phyloP scores from a whole-genome alignment of 2,113 vertebrate genomes.

The Polypterus bichir region DNA sequence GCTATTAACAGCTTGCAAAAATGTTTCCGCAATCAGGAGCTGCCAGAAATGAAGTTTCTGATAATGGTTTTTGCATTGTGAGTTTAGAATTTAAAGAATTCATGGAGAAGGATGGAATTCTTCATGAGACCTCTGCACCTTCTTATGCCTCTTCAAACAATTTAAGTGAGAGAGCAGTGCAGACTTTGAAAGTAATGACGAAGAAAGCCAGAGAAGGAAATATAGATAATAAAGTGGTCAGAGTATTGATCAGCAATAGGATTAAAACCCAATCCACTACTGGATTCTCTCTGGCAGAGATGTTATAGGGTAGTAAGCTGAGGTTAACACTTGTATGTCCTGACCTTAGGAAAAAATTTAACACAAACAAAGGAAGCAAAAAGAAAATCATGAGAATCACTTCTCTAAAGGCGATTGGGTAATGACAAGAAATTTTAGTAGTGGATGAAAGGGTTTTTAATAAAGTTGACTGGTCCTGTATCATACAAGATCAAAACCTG shows the following conservation, averaged over 20 bases:
- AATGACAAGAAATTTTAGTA: too few relatives aligned
- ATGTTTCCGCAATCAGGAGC: not conserved
- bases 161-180: slow-evolving; percentile 3
- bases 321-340: slow-evolving; percentile 7
- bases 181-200: slow-evolving; percentile 9
- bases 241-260: slow-evolving; percentile 13
- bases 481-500: too few relatives aligned
- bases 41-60: not conserved
- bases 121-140: not conserved
- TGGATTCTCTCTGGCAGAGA: slow-evolving; percentile 12
- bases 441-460: too few relatives aligned
- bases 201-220: too few relatives aligned
- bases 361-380: slow-evolving; percentile 3
- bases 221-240: not conserved
- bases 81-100: slow-evolving; percentile 4
- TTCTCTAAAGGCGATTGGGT: too few relatives aligned
- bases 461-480: too few relatives aligned
- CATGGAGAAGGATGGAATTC: slow-evolving; percentile 6
- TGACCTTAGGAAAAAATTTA: slow-evolving; percentile 2
- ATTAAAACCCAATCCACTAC: slow-evolving; percentile 17
- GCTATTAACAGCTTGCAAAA: not conserved
- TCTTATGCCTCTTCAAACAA: slow-evolving; percentile 9
- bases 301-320: slow-evolving; percentile 8
- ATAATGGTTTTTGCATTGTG: slow-evolving; percentile 2
- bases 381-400: slow-evolving; percentile 4